Evolutionary conservation across 2,797 vertebrate genomes (phyloP).

Genomic region (Emys orbicularis): DNA sequence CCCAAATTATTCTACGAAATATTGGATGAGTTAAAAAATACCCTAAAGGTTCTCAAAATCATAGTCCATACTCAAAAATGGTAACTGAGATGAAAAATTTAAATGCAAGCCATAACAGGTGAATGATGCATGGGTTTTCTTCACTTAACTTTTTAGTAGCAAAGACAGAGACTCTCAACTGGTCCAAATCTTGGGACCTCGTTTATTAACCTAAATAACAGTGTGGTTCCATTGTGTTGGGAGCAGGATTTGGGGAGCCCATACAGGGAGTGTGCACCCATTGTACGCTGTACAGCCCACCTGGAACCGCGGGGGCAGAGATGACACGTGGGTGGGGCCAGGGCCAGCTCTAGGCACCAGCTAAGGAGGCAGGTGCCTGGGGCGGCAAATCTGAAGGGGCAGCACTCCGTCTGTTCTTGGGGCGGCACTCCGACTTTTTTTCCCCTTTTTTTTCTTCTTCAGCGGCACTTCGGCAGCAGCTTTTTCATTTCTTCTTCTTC

Average conservation of each 20-base stretch:
- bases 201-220: fast-evolving
- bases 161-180: fast-evolving
- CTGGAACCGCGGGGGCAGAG: too few species aligned
- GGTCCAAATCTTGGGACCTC: background rate
- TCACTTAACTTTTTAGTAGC: background rate
- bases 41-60: background rate
- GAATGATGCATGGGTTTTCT: fast-evolving
- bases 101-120: fast-evolving
- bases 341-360: too few species aligned
- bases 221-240: fast-evolving
- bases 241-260: background rate
- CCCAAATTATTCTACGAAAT: background rate
- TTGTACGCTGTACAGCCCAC: fast-evolving
- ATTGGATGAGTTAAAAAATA: background rate
- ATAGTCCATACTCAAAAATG: background rate
- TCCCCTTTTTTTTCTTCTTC: too few species aligned
- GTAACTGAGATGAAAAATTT: fast-evolving
- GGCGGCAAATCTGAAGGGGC: too few species aligned
- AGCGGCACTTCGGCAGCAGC: too few species aligned
- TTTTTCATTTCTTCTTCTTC: too few species aligned
- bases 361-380: too few species aligned
- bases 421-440: too few species aligned
- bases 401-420: too few species aligned
- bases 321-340: too few species aligned
- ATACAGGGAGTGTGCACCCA: fast-evolving